Percentiles rank a stretch among this genome's conserved stretches.
These are phyloP conservation scores for Gisinianus flammeolus DNA, from an alignment of 2,888 invertebrate species.

Conservation along the genomic window DNA sequence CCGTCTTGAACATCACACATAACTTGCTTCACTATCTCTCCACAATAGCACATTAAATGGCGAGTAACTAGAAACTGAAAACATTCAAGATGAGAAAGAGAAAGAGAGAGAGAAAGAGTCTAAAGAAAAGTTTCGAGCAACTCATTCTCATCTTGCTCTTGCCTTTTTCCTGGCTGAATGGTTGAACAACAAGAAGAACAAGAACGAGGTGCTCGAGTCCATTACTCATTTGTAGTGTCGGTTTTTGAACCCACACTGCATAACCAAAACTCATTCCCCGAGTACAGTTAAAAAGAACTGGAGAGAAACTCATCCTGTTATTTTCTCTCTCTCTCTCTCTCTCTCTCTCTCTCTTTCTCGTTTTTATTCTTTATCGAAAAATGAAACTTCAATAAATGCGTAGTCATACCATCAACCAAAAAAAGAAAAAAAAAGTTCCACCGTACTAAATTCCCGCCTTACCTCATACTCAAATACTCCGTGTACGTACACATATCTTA, in stretches of 20 bases:
- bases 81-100: not conserved
- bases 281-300: not conserved
- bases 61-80: not conserved
- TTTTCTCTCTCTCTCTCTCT: too few species aligned
- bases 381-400: not conserved
- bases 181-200: not conserved
- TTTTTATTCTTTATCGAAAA: not conserved
- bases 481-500: too few species aligned
- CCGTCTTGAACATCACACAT: not conserved
- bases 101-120: not conserved
- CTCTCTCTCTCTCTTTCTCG: not conserved
- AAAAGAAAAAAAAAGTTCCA: too few species aligned
- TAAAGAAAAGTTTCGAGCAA: not conserved
- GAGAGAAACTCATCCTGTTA: too few species aligned
- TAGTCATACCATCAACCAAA: conserved; percentile 5
- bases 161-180: not conserved
- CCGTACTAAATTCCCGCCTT: too few species aligned
- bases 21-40: not conserved
- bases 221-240: conserved; percentile 18
- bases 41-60: conserved; percentile 15
- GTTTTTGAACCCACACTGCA: conserved; percentile 2
- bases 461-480: too few species aligned
- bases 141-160: not conserved
- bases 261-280: not conserved
- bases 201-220: conserved; percentile 5